Evolutionary conservation across 2,113 vertebrate species (phyloP).

Genomic region (Festucalex cinctus): DNA sequence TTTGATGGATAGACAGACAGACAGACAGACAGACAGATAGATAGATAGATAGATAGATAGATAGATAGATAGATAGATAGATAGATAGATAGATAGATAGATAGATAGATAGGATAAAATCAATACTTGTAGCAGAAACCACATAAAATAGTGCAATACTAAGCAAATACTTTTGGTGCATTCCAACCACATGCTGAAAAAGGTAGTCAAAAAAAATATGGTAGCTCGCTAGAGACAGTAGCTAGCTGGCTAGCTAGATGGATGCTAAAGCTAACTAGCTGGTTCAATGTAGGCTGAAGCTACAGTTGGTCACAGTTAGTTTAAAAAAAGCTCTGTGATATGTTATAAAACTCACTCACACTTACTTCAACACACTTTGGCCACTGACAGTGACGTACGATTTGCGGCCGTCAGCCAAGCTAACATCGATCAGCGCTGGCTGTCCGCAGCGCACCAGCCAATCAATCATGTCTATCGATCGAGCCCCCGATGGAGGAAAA

Average conservation of each 20-base stretch:
- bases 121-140: background rate
- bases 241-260: background rate
- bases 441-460: conserved; percentile 41
- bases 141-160: background rate
- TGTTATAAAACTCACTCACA: conserved; percentile 31
- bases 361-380: conserved; percentile 25
- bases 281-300: background rate
- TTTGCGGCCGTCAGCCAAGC: conserved; percentile 43
- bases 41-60: too few species aligned
- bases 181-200: too few species aligned
- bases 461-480: conserved; percentile 67
- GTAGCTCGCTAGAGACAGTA: background rate
- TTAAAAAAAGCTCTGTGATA: conserved; percentile 5
- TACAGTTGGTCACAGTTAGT: background rate
- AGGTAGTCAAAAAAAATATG: too few species aligned
- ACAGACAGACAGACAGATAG: too few species aligned
- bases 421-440: conserved; percentile 60
- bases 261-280: background rate
- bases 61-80: too few species aligned
- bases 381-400: conserved; percentile 52
- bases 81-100: too few species aligned
- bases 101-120: too few species aligned
- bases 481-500: conserved; percentile 29
- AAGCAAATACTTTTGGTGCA: too few species aligned
- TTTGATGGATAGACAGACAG: too few species aligned